Base-by-base conservation (phyloP, 2,113 vertebrate species). In the Crotalus tigris region DNA sequence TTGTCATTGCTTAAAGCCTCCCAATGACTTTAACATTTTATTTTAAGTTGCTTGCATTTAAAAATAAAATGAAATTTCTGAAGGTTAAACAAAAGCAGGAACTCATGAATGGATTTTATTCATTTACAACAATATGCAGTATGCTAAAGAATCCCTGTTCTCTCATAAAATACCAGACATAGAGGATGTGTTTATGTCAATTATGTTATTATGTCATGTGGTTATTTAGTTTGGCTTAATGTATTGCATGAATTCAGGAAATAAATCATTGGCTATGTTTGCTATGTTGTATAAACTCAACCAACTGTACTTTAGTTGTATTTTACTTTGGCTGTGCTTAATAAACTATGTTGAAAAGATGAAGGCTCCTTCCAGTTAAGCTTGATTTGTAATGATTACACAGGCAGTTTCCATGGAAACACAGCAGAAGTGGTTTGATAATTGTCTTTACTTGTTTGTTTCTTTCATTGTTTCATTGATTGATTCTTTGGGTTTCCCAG, bases 51-150 rank as follows among this genome's bases (percentile, higher is more conserved):
- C 24, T 24, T 24, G 12, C 19, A 46, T 89, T 89, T 89, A 9
- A 81, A 94, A 93, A 95, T 17, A 33, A 75, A 75, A 75, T 75
- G 33, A 39, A 33, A 75, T 17, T 75, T 75, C n/a, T 33, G n/a
- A 13, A 75, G n/a, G 2, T 75, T 75, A 75, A 75, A 75, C 4
- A 87, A 87, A 29, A 29, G 26, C 86, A 87, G 12, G 26, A 53
- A 53, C 15, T 54, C 51, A 54, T 87, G 69, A 81, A 81, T 19
- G 17, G 39, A 81, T 81, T 33, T 39, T 81, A 39, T 15, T 81
- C 69, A 39, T 81, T 81, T 9, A 81, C 69, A 81, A 81, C 17
- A 81, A 39, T 39, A 57, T 57, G 21, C 17, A 19, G 3, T 57
- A 57, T 57, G 4, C 55, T 19, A 81, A 81, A 39, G 5, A 81